phyloP scores from a whole-genome alignment of 2,797 vertebrate genomes.

The Sebastiscus tertius region DNA sequence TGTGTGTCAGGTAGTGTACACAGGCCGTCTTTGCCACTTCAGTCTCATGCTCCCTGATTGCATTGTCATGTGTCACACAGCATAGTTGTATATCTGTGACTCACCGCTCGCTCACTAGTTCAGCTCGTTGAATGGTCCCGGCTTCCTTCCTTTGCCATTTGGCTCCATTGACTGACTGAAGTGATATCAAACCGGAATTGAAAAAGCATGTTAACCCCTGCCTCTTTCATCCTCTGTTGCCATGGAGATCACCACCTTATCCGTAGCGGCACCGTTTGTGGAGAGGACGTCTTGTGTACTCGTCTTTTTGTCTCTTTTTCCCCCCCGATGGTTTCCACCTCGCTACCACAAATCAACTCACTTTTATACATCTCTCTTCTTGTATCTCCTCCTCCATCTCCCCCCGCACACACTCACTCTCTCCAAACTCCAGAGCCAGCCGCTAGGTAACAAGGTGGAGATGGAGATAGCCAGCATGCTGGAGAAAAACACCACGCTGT shows the following conservation, averaged over 20 bases:
- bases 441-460: constrained; percentile 97
- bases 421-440: constrained; percentile 88
- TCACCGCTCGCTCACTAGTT: constrained; percentile 18
- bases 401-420: not conserved
- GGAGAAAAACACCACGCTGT: constrained; percentile 93
- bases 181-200: not conserved
- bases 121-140: not conserved
- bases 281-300: not conserved
- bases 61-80: constrained; percentile 18
- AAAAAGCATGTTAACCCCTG: not conserved
- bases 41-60: constrained; percentile 28
- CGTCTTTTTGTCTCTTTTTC: not conserved
- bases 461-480: constrained; percentile 99
- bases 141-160: not conserved
- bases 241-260: not conserved
- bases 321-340: not conserved
- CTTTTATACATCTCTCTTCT: not conserved
- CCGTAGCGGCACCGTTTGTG: not conserved
- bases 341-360: not conserved
- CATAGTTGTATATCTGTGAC: constrained; percentile 18
- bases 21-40: constrained; percentile 44
- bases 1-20: constrained; percentile 33
- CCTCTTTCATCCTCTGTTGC: constrained; percentile 1
- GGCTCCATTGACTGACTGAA: not conserved
- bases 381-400: not conserved